Evolutionary conservation across 2,113 vertebrate species (phyloP).

Genomic region (Solea solea): DNA sequence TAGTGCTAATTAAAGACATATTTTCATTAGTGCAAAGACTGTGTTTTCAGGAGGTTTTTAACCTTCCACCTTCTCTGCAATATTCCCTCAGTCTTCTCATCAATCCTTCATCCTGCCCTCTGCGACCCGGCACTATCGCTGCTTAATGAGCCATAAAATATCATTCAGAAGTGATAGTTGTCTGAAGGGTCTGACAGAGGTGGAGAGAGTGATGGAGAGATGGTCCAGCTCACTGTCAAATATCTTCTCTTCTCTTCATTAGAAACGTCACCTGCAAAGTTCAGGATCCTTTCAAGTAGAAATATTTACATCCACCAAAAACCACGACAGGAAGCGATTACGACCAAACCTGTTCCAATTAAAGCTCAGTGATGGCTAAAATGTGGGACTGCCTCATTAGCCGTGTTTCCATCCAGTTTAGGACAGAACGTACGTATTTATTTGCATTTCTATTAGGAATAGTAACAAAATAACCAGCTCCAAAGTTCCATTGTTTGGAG

Average conservation of each 20-base stretch:
- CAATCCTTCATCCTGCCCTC: slow-evolving; percentile 44
- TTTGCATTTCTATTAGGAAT: too few relatives aligned
- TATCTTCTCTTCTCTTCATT: neutral
- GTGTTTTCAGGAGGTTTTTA: slow-evolving; percentile 15
- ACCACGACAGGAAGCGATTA: too few relatives aligned
- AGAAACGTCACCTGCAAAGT: neutral
- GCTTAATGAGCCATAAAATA: slow-evolving; percentile 97
- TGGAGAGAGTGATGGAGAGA: slow-evolving; percentile 86
- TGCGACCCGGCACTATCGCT: slow-evolving; percentile 76
- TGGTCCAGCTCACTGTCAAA: slow-evolving; percentile 69
- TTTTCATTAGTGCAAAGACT: slow-evolving; percentile 45
- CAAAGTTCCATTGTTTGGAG: too few relatives aligned
- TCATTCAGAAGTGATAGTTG: slow-evolving; percentile 96
- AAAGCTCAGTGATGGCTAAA: too few relatives aligned
- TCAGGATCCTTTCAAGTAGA: neutral
- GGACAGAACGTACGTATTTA: too few relatives aligned
- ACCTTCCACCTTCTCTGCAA: slow-evolving; percentile 14
- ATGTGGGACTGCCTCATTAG: too few relatives aligned
- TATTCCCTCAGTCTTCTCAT: slow-evolving; percentile 39
- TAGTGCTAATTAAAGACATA: slow-evolving; percentile 58
- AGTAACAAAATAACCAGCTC: too few relatives aligned
- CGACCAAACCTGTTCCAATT: too few relatives aligned
- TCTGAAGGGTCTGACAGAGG: slow-evolving; percentile 85
- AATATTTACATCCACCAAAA: too few relatives aligned
- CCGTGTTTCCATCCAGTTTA: too few relatives aligned